Percentiles rank a stretch among this genome's conserved stretches.
These are phyloP conservation scores for Orius insidiosus DNA, from an alignment of 1,140 invertebrate species.

Conservation along the genomic window DNA sequence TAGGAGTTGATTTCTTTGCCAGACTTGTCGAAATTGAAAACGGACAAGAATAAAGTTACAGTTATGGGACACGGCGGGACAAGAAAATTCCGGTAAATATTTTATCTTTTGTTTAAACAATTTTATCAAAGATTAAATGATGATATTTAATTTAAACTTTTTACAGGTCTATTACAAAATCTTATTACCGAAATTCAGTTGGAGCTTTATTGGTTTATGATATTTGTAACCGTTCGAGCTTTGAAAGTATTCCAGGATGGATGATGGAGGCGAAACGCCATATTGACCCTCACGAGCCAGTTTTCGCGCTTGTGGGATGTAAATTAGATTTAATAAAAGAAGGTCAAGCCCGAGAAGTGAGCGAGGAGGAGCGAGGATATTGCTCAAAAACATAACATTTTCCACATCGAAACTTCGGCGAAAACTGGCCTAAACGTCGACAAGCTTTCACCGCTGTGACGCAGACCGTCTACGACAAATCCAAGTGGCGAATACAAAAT, in stretches of 20 bases:
- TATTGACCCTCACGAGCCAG: conserved; percentile 78
- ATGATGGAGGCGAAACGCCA: conserved; percentile 88
- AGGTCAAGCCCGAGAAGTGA: conserved; percentile 51
- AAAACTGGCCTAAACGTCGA: conserved; percentile 87
- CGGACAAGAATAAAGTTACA: no score
- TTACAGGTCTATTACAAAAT: conserved; percentile 75
- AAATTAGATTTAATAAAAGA: conserved; percentile 71
- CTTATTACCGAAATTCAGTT: conserved; percentile 95
- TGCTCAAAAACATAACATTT: conserved; percentile 81
- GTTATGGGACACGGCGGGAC: no score
- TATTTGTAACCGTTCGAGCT: conserved; percentile 83
- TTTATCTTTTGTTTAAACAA: no score
- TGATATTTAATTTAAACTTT: no score
- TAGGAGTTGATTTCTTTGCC: no score
- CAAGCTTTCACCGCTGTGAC: conserved; percentile 77
- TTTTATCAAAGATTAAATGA: no score
- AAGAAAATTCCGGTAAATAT: no score
- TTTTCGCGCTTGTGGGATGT: conserved; percentile 89
- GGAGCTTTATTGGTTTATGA: conserved; percentile 93
- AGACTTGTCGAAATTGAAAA: no score
- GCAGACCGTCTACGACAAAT: conserved; percentile 63
- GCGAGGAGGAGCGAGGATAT: conserved; percentile 79
- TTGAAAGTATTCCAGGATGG: conserved; percentile 88
- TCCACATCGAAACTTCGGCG: conserved; percentile 88
- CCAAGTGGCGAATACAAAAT: conserved; percentile 82